Evolutionary conservation across 2,113 vertebrate species (phyloP), one percentile per base, ranked within the genome.

Genomic region (Psophia crepitans): DNA sequence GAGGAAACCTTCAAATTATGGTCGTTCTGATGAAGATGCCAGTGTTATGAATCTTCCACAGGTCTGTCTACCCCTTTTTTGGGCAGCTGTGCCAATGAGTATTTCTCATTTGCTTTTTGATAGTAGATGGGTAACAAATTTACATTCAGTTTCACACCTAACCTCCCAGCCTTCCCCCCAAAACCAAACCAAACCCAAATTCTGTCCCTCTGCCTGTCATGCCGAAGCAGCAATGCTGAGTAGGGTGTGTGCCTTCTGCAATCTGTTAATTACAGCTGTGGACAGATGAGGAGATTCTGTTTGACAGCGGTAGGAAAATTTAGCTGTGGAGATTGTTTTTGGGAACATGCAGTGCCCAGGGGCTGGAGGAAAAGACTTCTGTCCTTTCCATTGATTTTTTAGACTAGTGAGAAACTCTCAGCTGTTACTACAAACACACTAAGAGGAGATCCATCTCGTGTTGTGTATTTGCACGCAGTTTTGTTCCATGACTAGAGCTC

Each of bases 401-500:
- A 84, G 48, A 14, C 30, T 79, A 44, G 13, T 18, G 26, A 81
- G 48, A 75, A 39, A 23, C 32, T 60, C 30, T 44, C 39, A 24
- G 35, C 33, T 84, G 30, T 27, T 68, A n/a, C 26, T 57, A 60
- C 19, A 64, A 63, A 85, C 63, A 70, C 7, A 21, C 26, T 7
- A 35, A 43, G 41, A 77, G 23, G 32, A 75, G 27, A 89, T 68
- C 30, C 19, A 65, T 39, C 53, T 41, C 35, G 15, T 73, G 32
- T 7, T 57, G 26, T 19, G 28, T 49, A 63, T 70, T 32, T 92
- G 56, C 77, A 78, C 8, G 5, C 22, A 43, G 30, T 46, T 95
- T 68, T 92, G 60, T 95, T 79, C 56, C 43, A 48, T 82, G 74
- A 87, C 14, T 58, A 64, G 60, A 64, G 69, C 77, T 95, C 87